Evolutionary conservation across 2,797 vertebrate species (phyloP).

Genomic region (Dermochelys coriacea): DNA sequence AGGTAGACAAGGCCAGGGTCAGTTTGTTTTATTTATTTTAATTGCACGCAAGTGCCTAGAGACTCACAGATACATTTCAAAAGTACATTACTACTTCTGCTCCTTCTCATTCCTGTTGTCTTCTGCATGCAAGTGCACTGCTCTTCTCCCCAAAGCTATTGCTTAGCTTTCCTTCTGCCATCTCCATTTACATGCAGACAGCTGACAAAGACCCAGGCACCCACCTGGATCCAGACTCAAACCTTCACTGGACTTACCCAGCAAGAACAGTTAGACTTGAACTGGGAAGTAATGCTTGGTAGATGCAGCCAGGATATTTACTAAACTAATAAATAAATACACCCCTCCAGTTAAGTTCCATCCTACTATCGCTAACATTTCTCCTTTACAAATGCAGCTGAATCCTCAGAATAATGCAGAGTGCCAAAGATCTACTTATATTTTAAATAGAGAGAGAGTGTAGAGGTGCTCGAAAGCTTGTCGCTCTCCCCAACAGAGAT

Average conservation of each 20-base stretch:
- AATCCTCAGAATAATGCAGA: constrained; percentile 24
- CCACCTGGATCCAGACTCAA: constrained; percentile 65
- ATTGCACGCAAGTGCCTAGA: not conserved
- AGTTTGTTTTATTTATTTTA: constrained; percentile 19
- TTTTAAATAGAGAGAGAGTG: not conserved
- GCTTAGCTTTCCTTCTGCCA: not conserved
- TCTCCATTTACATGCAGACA: not conserved
- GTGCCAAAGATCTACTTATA: not conserved
- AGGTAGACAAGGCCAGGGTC: constrained; percentile 3
- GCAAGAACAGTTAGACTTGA: constrained; percentile 54
- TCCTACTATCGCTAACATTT: not conserved
- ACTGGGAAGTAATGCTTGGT: constrained; percentile 49
- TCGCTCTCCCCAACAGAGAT: not conserved
- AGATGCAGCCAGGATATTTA: constrained; percentile 28
- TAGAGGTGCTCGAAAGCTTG: not conserved
- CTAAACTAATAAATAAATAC: constrained; percentile 54
- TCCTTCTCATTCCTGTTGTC: not conserved
- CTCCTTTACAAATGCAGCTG: constrained; percentile 19
- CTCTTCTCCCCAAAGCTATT: not conserved
- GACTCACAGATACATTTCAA: constrained; percentile 29
- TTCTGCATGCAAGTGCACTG: not conserved
- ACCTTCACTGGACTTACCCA: constrained; percentile 57
- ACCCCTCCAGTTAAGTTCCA: constrained; percentile 50
- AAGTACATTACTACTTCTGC: not conserved
- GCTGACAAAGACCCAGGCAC: constrained; percentile 41